phyloP scores from a whole-genome alignment of 2,888 invertebrate species.

The Helleia helle region DNA sequence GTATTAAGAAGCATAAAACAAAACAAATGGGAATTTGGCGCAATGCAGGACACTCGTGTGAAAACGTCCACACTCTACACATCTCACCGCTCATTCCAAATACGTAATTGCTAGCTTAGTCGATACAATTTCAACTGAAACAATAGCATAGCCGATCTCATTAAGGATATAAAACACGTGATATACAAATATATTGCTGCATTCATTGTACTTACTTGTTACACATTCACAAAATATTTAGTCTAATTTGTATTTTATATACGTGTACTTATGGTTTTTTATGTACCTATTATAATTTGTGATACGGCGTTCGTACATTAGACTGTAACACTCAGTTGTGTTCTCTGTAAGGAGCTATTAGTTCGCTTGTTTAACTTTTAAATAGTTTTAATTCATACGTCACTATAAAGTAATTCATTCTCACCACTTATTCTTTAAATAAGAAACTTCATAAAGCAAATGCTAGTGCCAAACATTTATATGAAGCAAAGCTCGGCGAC shows the following conservation, averaged over 20 bases:
- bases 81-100: slow-evolving; percentile 49
- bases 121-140: slow-evolving; percentile 29
- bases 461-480: slow-evolving; percentile 24
- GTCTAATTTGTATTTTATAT: not conserved
- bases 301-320: no score
- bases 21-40: slow-evolving; percentile 58
- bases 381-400: no score
- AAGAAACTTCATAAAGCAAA: slow-evolving; percentile 13
- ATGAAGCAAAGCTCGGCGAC: slow-evolving; percentile 24
- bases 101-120: slow-evolving; percentile 43
- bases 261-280: no score
- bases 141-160: slow-evolving; percentile 5
- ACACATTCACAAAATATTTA: not conserved
- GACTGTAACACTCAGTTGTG: no score
- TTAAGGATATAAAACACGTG: slow-evolving; percentile 1
- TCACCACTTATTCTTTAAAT: not conserved
- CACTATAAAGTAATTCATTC: no score
- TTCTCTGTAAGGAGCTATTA: no score
- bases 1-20: slow-evolving; percentile 52
- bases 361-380: no score
- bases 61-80: slow-evolving; percentile 43
- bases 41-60: slow-evolving; percentile 62
- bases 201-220: not conserved
- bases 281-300: no score
- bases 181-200: not conserved